Evolutionary conservation across 2,113 vertebrate species (phyloP).

Genomic region (Perca fluviatilis): DNA sequence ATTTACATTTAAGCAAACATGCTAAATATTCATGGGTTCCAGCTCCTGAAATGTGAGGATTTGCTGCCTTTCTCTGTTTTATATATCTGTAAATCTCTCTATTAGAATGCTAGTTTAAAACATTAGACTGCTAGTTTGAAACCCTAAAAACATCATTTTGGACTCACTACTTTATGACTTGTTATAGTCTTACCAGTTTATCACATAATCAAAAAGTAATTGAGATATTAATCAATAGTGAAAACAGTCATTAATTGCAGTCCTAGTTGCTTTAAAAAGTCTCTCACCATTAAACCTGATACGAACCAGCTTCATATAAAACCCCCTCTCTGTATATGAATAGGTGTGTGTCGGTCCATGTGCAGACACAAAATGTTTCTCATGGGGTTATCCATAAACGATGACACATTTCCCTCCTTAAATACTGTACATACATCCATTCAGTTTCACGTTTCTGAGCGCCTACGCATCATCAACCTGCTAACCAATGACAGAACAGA

Average conservation of each 20-base stretch:
- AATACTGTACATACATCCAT: conserved; percentile 47
- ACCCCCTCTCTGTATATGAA: background rate
- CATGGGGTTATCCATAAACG: background rate
- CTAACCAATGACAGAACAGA: conserved; percentile 51
- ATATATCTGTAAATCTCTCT: no score
- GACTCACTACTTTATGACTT: background rate
- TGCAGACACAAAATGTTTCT: background rate
- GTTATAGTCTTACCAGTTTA: background rate
- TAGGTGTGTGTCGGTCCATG: background rate
- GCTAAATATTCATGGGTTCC: no score
- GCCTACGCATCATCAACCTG: conserved; percentile 11
- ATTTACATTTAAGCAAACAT: no score
- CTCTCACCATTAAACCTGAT: conserved; percentile 6
- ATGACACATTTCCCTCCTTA: conserved; percentile 53
- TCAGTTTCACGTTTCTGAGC: conserved; percentile 30
- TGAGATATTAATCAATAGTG: no score
- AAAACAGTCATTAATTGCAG: background rate
- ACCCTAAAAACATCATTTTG: no score
- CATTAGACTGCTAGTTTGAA: no score
- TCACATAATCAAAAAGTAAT: background rate
- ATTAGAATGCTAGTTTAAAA: no score
- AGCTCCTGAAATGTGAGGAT: no score
- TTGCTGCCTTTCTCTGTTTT: no score
- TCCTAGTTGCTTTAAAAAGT: background rate
- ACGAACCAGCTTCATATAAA: background rate